Evolutionary conservation across 2,797 vertebrate genomes (phyloP).

Genomic region (Molossus molossus): DNA sequence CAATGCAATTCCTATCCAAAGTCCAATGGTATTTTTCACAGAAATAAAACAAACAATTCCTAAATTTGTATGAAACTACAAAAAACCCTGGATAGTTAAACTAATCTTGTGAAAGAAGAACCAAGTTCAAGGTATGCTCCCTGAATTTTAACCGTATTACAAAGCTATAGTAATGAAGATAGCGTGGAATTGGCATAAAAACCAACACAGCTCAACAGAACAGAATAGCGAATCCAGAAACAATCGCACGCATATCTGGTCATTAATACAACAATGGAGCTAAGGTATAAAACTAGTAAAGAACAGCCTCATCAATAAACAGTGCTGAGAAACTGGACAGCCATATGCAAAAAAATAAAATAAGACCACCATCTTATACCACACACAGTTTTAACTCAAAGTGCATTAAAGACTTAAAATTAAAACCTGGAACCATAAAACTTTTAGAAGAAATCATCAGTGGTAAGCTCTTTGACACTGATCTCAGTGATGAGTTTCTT

Average conservation of each 20-base stretch:
- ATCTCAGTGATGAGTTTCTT: not conserved
- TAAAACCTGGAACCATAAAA: not conserved
- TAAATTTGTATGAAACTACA: not conserved
- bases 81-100: not conserved
- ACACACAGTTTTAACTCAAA: not conserved
- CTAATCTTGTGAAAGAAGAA: not conserved
- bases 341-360: not conserved
- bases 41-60: constrained; percentile 7
- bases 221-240: not conserved
- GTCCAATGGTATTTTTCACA: not conserved
- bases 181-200: not conserved
- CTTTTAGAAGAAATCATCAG: not conserved
- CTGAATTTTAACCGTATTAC: not conserved
- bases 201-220: not conserved
- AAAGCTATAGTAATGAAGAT: not conserved
- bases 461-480: not conserved
- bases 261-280: not conserved
- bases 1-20: not conserved
- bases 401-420: not conserved
- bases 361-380: not conserved
- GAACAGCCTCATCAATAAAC: not conserved
- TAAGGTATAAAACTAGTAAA: not conserved
- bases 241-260: not conserved
- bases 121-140: not conserved
- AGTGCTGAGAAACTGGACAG: not conserved